These are phyloP conservation scores for Rallus crepitans DNA, from an alignment of 2,797 vertebrate species.

Conservation along the genomic window DNA sequence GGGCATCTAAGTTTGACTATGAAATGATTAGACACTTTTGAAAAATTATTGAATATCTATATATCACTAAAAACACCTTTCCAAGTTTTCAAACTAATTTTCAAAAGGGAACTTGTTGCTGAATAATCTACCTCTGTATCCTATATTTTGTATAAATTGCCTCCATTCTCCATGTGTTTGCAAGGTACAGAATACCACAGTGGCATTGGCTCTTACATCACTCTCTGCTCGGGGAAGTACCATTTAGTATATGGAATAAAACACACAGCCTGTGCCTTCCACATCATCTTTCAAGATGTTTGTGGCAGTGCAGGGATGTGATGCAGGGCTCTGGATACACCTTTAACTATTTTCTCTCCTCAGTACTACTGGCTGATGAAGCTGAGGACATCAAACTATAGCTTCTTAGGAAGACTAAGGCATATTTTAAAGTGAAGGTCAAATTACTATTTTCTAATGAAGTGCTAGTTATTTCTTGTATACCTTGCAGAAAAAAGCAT, in stretches of 20 bases:
- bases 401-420: neutral
- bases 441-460: slow-evolving; percentile 11
- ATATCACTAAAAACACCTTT: neutral
- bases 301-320: accelerated
- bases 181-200: neutral
- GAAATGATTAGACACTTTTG: neutral
- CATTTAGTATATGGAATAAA: neutral
- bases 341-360: neutral
- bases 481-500: slow-evolving; percentile 8
- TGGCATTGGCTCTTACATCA: neutral
- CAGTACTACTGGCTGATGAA: neutral
- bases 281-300: neutral
- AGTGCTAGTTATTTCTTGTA: slow-evolving; percentile 18
- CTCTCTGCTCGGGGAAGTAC: neutral
- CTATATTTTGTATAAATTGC: neutral
- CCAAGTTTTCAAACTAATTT: neutral
- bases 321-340: neutral
- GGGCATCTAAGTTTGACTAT: neutral
- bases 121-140: neutral
- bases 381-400: neutral
- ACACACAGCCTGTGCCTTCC: neutral
- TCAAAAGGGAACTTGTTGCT: neutral
- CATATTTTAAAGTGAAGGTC: slow-evolving; percentile 3
- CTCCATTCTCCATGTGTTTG: accelerated
- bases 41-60: neutral